Evolutionary conservation across 2,888 invertebrate genomes (phyloP).

Genomic region (Baccha elongata): DNA sequence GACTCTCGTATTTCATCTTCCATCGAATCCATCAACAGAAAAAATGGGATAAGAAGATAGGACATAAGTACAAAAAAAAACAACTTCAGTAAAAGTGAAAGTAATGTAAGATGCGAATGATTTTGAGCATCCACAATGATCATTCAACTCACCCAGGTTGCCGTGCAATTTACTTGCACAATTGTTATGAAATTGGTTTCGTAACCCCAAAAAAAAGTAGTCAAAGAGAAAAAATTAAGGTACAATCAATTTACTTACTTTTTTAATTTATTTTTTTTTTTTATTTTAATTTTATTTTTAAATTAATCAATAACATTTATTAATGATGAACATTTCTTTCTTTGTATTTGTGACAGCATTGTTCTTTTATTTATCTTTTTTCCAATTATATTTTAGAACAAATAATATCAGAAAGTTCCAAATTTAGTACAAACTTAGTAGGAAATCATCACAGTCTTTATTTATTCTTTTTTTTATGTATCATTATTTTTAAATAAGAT

Average conservation of each 20-base stretch:
- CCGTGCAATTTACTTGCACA: constrained; percentile 39
- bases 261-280: constrained; percentile 25
- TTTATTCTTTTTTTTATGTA: constrained; percentile 37
- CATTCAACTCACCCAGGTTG: constrained; percentile 44
- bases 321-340: constrained; percentile 61
- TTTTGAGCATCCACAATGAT: constrained; percentile 41
- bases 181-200: constrained; percentile 46
- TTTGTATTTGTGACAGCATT: constrained; percentile 16
- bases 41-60: constrained; percentile 11
- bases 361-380: constrained; percentile 1
- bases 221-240: constrained; percentile 21
- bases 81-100: constrained; percentile 58
- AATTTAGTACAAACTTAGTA: constrained; percentile 51
- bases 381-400: constrained; percentile 25
- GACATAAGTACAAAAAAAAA: neutral
- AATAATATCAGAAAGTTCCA: constrained; percentile 44
- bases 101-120: constrained; percentile 39
- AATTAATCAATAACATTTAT: no score
- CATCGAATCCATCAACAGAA: constrained; percentile 19
- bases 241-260: constrained; percentile 9
- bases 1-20: constrained; percentile 47
- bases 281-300: constrained; percentile 35
- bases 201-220: constrained; percentile 29
- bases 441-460: constrained; percentile 72
- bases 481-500: constrained; percentile 37